phyloP scores from a whole-genome alignment of 2,113 vertebrate species.

The Proterorhinus semilunaris region DNA sequence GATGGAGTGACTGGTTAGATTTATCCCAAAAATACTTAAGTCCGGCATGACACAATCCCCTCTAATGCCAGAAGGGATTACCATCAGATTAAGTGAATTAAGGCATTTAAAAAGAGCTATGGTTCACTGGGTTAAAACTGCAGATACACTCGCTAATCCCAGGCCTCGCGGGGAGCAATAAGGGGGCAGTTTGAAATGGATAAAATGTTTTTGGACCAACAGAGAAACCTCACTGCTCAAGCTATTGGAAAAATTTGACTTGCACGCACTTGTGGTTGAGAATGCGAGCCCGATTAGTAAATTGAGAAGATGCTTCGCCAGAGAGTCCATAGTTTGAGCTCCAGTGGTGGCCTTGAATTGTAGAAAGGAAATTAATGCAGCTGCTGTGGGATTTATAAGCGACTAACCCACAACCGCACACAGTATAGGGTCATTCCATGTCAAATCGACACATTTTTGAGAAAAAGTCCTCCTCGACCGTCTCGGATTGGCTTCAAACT shows the following conservation, averaged over 20 bases:
- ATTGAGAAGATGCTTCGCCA: slow-evolving; percentile 38
- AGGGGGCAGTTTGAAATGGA: slow-evolving; percentile 21
- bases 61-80: slow-evolving; percentile 69
- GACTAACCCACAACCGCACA: no score
- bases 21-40: slow-evolving; percentile 56
- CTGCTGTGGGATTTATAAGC: background rate
- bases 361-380: background rate
- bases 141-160: slow-evolving; percentile 56
- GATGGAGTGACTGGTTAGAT: slow-evolving; percentile 54
- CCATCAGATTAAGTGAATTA: slow-evolving; percentile 74
- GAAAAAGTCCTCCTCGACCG: no score
- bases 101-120: slow-evolving; percentile 67
- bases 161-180: slow-evolving; percentile 37
- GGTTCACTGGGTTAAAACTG: slow-evolving; percentile 69
- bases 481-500: no score
- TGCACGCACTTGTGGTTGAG: slow-evolving; percentile 56
- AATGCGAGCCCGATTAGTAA: slow-evolving; percentile 48
- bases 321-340: slow-evolving; percentile 18
- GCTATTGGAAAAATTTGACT: slow-evolving; percentile 53
- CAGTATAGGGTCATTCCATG: no score
- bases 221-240: slow-evolving; percentile 51
- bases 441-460: no score
- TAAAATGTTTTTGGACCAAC: slow-evolving; percentile 20
- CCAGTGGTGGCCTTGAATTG: slow-evolving; percentile 1
- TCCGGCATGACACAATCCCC: slow-evolving; percentile 66